Evolutionary conservation across 1,140 invertebrate genomes (phyloP).

Genomic region (Helicoverpa zea): DNA sequence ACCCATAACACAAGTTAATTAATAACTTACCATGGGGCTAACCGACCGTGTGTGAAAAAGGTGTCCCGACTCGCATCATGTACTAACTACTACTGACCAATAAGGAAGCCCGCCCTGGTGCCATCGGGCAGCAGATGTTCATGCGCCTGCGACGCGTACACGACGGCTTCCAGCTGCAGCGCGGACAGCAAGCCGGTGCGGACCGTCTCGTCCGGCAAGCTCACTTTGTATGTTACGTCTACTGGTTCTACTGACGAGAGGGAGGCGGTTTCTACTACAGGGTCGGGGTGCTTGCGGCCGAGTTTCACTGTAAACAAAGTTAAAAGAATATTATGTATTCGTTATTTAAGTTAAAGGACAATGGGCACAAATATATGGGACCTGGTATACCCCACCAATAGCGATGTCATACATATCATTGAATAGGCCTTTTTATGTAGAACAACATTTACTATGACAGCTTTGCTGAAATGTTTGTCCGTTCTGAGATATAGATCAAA

Average conservation of each 20-base stretch:
- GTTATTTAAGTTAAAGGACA: no score
- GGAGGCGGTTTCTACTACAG: constrained; percentile 99
- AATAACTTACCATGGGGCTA: no score
- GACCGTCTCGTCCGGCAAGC: constrained; percentile 95
- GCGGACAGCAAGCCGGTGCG: constrained; percentile 96
- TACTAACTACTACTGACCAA: constrained; percentile 85
- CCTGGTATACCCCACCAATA: no score
- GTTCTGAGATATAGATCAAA: no score
- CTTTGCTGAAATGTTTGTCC: no score
- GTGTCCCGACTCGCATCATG: no score
- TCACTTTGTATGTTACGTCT: constrained; percentile 96
- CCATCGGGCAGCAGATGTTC: constrained; percentile 96
- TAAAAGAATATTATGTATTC: background rate
- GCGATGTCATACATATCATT: no score
- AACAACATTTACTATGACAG: no score
- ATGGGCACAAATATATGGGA: no score
- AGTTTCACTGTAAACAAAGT: constrained; percentile 92
- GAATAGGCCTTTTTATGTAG: no score
- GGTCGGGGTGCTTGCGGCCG: constrained; percentile 98
- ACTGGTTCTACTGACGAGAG: constrained; percentile 98
- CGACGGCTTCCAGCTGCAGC: constrained; percentile 98
- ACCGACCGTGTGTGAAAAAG: no score
- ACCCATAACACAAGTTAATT: no score
- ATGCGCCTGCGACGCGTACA: constrained; percentile 98
- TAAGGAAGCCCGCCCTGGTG: constrained; percentile 97